Conservation (phyloP, 2,113 vertebrate species). For the Podarcis cretensis region DNA sequence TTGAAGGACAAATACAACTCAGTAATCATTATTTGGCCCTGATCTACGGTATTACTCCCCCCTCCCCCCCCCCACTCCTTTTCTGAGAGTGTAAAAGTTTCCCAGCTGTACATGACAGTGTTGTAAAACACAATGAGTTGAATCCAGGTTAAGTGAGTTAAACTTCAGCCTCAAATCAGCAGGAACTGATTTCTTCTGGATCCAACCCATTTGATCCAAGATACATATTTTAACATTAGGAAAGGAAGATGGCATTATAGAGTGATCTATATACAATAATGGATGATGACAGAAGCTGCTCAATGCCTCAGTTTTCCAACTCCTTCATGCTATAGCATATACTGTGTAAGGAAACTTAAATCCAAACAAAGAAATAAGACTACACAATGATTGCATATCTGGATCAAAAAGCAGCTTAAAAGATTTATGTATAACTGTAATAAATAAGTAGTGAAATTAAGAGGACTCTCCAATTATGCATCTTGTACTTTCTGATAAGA, state of each 20-base stretch:
- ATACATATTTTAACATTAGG: neutral
- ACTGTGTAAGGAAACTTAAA: neutral
- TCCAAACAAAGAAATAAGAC: neutral
- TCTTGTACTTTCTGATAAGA: neutral
- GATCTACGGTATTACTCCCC: neutral
- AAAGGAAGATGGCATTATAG: neutral
- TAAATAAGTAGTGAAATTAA: neutral
- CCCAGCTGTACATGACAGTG: slow-evolving; percentile 4
- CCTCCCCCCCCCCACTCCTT: neutral
- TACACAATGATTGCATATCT: neutral
- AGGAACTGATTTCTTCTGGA: too few species aligned
- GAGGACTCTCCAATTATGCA: neutral
- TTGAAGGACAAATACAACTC: neutral
- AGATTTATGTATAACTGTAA: neutral
- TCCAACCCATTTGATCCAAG: slow-evolving; percentile 35
- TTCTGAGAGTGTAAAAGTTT: neutral
- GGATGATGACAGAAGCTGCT: neutral
- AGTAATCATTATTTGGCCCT: neutral
- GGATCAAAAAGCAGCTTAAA: neutral
- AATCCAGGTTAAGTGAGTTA: too few species aligned
- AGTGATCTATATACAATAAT: neutral
- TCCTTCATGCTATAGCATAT: neutral
- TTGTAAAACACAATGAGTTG: slow-evolving; percentile 24
- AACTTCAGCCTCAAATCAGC: too few species aligned
- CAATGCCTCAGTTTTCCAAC: neutral